Base-by-base conservation (phyloP, 2,797 vertebrate species). In the Miichthys miiuy region DNA sequence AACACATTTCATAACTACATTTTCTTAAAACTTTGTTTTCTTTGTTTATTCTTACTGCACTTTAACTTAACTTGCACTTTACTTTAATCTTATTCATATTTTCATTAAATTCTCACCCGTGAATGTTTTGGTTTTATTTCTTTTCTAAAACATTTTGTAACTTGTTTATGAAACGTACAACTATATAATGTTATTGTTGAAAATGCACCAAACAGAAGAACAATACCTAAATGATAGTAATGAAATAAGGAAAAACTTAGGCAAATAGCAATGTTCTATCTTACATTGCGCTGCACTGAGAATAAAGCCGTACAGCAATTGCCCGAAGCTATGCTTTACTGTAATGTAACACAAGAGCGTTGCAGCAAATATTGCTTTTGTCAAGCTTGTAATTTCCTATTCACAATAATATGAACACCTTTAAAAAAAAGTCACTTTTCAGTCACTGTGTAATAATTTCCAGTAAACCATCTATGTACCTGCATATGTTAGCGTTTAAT, bases 401-500 rank as follows among this genome's bases (percentile, higher is more conserved):
- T 58, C 10, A 72, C 42, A 51, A 8, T 48, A 14, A 2, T 6
- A 55, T 25, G 0, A 61, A 17, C 3, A 58, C 13, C 5, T 1
- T 67, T 27, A 8, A 34, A 1, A 51, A 44, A 65, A 69, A 2
- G 9, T 25, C 18, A 47, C 68, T 30, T 27, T 23, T 57, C 55
- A 57, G 55, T 57, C 12, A 46, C 18, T 64, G 13, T 20, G 11
- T 27, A 27, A 54, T 27, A 16, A 46, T 56, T 56, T 46, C 4
- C 6, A 71, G 27, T 8, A 30, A 66, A 50, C 60, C 51, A 27
- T 69, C 14, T 27, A 5, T 44, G 58, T 61, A 21, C 47, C 25
- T 56, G 73, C 42, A 58, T 12, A 21, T 79, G 63, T 79, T 23
- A 21, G 69, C 54, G 72, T 67, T 72, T 55, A 63, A 34, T 47